A percentile compares a stretch with the other conserved stretches of the same genome.
phyloP scores from a whole-genome alignment of 53 echinoderm and acorn worm species.

The Echinarachnius parma region DNA sequence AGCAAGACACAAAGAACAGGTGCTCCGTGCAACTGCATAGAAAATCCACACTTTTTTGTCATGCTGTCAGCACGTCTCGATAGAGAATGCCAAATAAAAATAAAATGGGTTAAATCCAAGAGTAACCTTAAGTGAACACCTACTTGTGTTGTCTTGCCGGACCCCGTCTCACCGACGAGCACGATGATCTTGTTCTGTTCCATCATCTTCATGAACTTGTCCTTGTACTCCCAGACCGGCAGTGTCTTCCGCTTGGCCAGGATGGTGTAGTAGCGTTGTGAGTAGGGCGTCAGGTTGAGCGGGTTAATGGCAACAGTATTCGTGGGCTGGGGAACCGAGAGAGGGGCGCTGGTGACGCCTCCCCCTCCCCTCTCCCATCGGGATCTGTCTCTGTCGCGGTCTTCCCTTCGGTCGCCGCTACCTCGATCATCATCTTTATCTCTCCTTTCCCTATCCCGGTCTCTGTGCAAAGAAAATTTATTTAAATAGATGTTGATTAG shows the following conservation, averaged over 20 bases:
- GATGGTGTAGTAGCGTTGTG: conserved; percentile 64
- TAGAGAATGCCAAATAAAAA: too few relatives aligned
- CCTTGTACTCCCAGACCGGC: conserved; percentile 93
- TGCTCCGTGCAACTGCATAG: too few relatives aligned
- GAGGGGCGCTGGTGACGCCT: conserved; percentile 57
- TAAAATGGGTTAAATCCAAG: too few relatives aligned
- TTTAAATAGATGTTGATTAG: not conserved
- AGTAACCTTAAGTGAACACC: too few relatives aligned
- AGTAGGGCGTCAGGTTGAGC: conserved; percentile 63
- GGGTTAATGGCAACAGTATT: conserved; percentile 57
- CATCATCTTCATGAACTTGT: conserved; percentile 88
- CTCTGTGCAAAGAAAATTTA: conserved; percentile 20
- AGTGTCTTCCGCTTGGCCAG: conserved; percentile 82
- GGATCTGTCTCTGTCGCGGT: conserved; percentile 54
- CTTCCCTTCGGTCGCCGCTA: conserved; percentile 49
- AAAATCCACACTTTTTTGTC: too few relatives aligned
- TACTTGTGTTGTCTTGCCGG: conserved; percentile 99
- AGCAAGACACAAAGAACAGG: too few relatives aligned
- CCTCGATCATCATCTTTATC: conserved; percentile 58
- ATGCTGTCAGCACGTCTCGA: too few relatives aligned
- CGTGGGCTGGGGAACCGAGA: conserved; percentile 38
- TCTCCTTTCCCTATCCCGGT: conserved; percentile 61
- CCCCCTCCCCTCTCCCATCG: conserved; percentile 23
- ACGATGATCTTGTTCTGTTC: conserved; percentile 87
- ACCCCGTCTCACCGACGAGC: conserved; percentile 96